Evolutionary conservation across 1,140 invertebrate genomes (phyloP).

Genomic region (Panulirus ornatus): DNA sequence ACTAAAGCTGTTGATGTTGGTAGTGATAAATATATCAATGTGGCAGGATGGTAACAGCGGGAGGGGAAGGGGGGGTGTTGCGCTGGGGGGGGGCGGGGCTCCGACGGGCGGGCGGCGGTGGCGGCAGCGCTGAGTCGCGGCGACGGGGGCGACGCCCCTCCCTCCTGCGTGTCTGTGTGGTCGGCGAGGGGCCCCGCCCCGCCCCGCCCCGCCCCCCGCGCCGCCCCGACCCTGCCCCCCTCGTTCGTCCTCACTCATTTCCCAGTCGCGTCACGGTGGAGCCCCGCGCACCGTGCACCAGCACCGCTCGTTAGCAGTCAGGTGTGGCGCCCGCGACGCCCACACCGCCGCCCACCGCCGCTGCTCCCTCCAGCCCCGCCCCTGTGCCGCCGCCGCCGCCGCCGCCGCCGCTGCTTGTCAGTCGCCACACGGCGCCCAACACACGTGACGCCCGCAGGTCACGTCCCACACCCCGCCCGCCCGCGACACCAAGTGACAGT

Average conservation of each 20-base stretch:
- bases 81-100: neutral
- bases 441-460: conserved; percentile 65
- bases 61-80: no score
- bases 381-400: conserved; percentile 13
- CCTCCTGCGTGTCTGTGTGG: conserved; percentile 52
- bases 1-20: no score
- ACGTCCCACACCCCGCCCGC: conserved; percentile 58
- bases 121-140: conserved; percentile 41
- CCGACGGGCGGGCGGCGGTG: neutral
- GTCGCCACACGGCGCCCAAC: conserved; percentile 58
- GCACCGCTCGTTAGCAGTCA: conserved; percentile 56
- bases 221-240: conserved; percentile 43
- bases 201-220: conserved; percentile 35
- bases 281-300: conserved; percentile 46
- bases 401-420: conserved; percentile 62
- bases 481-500: conserved; percentile 59
- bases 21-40: neutral
- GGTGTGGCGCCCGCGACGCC: conserved; percentile 60
- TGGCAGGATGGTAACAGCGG: neutral
- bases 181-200: conserved; percentile 42
- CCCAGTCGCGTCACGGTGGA: conserved; percentile 68
- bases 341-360: conserved; percentile 34
- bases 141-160: conserved; percentile 69
- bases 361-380: neutral
- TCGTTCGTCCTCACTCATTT: conserved; percentile 67